Percentiles rank a stretch among this genome's conserved stretches.
phyloP scores from a whole-genome alignment of 1,140 invertebrate species.

The Drosophila arizonae region DNA sequence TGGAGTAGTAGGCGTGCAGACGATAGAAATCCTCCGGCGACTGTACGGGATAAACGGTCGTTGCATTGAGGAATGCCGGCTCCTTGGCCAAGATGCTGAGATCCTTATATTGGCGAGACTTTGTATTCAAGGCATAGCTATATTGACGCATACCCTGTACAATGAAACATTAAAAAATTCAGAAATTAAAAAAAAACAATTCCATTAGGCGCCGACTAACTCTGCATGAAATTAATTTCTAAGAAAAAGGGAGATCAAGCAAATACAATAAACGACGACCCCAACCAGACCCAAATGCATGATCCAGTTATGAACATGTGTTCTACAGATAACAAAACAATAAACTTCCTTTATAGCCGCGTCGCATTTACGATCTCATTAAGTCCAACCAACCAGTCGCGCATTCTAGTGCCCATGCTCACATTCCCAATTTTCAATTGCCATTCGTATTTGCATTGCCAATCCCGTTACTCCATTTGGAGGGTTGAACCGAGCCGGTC shows the following conservation, averaged over 20 bases:
- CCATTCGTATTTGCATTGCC: slow-evolving; percentile 1
- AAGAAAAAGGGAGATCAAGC: background rate
- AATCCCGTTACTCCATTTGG: background rate
- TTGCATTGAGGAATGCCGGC: slow-evolving; percentile 84
- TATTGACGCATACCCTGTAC: slow-evolving; percentile 84
- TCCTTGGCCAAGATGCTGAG: slow-evolving; percentile 83
- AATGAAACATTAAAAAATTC: slow-evolving; percentile 28
- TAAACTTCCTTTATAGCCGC: slow-evolving; percentile 29
- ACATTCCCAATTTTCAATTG: slow-evolving; percentile 2
- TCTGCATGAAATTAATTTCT: slow-evolving; percentile 29
- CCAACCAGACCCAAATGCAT: background rate
- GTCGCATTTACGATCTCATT: slow-evolving; percentile 30
- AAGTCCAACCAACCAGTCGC: background rate
- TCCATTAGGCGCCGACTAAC: slow-evolving; percentile 23
- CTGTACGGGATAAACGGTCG: slow-evolving; percentile 87
- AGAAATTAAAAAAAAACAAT: background rate
- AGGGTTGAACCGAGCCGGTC: background rate
- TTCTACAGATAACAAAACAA: slow-evolving; percentile 26
- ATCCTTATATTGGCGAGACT: slow-evolving; percentile 84
- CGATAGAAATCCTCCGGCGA: slow-evolving; percentile 87
- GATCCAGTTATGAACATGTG: slow-evolving; percentile 28
- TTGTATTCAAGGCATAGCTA: slow-evolving; percentile 84
- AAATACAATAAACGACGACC: background rate
- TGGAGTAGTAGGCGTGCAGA: slow-evolving; percentile 88
- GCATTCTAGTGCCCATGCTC: background rate